phyloP scores from a whole-genome alignment of 2,113 vertebrate genomes.

The Scatophagus argus region DNA sequence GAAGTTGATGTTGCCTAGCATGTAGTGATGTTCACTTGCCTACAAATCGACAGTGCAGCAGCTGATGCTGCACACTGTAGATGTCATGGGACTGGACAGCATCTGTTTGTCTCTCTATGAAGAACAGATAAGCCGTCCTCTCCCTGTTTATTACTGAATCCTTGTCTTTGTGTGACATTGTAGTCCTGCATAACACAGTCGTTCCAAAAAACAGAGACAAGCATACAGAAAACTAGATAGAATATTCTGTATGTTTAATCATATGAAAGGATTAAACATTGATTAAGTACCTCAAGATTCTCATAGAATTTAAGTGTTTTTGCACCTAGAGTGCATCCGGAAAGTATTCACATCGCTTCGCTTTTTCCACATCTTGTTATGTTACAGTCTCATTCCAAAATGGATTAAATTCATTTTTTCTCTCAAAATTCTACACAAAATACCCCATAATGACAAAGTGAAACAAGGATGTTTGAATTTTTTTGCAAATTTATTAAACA shows the following conservation, averaged over 20 bases:
- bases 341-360: too few species aligned
- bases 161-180: neutral
- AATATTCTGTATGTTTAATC: neutral
- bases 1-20: neutral
- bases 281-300: neutral
- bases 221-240: neutral
- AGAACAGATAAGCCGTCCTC: slow-evolving; percentile 7
- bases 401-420: too few species aligned
- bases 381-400: too few species aligned
- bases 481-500: too few species aligned
- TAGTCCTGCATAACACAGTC: neutral
- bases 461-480: too few species aligned
- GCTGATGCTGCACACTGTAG: slow-evolving; percentile 35
- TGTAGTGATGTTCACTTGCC: neutral
- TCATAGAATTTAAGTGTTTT: neutral
- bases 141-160: slow-evolving; percentile 1
- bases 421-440: too few species aligned
- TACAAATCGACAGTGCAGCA: slow-evolving; percentile 24
- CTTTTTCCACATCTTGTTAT: too few species aligned
- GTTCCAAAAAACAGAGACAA: neutral
- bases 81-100: slow-evolving; percentile 31
- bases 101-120: slow-evolving; percentile 13
- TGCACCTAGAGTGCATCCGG: too few species aligned
- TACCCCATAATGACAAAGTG: too few species aligned
- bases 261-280: neutral